A percentile compares a stretch with the other conserved stretches of the same genome.
These are phyloP conservation scores for Pangasius djambal DNA, from an alignment of 2,797 vertebrate genomes.

Conservation along the genomic window DNA sequence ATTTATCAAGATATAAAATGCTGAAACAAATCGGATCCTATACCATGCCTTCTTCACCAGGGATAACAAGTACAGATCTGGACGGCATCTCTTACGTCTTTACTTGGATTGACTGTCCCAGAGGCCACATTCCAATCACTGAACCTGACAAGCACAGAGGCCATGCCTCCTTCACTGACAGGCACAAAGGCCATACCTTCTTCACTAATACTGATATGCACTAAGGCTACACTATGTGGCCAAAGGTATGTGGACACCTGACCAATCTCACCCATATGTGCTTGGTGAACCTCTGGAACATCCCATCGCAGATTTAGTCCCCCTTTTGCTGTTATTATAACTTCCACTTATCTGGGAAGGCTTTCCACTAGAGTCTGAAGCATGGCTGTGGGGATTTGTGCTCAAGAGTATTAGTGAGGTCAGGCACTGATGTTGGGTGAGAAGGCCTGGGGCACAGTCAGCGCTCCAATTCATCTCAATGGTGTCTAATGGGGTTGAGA, in stretches of 20 bases:
- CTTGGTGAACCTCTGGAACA: not conserved
- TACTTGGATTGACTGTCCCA: not conserved
- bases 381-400: not conserved
- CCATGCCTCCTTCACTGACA: not conserved
- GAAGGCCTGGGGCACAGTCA: not conserved
- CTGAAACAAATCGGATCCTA: slow-evolving; percentile 8
- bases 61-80: not conserved
- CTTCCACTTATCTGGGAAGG: too few species aligned
- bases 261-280: not conserved
- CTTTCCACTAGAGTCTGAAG: not conserved
- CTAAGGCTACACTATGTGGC: not conserved
- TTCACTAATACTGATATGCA: not conserved
- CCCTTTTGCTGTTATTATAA: not conserved
- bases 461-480: not conserved
- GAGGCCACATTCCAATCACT: not conserved
- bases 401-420: not conserved
- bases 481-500: not conserved
- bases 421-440: not conserved
- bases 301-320: not conserved
- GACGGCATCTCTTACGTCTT: not conserved
- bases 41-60: not conserved
- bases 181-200: too few species aligned
- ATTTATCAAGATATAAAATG: slow-evolving; percentile 32
- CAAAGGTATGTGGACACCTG: not conserved
- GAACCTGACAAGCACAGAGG: too few species aligned